These are phyloP conservation scores for Salminus brasiliensis DNA, from an alignment of 2,113 vertebrate genomes.

Conservation along the genomic window DNA sequence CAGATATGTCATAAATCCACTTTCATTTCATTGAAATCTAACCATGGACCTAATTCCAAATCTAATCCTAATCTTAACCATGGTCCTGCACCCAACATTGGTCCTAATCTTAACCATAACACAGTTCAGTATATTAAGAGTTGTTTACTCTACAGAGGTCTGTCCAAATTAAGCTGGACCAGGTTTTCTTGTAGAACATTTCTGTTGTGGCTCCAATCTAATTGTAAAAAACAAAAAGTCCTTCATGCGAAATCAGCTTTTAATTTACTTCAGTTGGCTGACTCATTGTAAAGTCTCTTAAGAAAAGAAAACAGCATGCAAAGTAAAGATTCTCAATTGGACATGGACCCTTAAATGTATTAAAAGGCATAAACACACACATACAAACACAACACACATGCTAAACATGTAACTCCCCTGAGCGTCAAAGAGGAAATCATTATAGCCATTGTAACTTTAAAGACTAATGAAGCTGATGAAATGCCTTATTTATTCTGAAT, in stretches of 20 bases:
- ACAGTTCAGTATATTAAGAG: too few relatives aligned
- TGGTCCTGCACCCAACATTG: too few relatives aligned
- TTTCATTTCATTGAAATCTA: too few relatives aligned
- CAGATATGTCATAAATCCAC: too few relatives aligned
- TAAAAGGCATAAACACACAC: not conserved
- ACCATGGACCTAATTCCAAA: too few relatives aligned
- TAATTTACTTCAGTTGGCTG: not conserved
- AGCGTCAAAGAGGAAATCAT: conserved; percentile 11
- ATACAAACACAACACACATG: not conserved
- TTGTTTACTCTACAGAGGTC: too few relatives aligned
- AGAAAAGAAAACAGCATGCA: not conserved
- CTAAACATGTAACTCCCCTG: not conserved
- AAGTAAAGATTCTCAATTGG: not conserved
- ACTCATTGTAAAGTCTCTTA: not conserved
- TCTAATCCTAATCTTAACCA: too few relatives aligned
- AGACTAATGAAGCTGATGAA: conserved; percentile 25
- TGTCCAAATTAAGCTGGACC: too few relatives aligned
- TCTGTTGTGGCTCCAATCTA: too few relatives aligned
- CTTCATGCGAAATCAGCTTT: not conserved
- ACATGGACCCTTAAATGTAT: not conserved
- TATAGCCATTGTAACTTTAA: not conserved
- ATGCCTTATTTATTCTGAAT: conserved; percentile 23
- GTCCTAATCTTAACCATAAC: too few relatives aligned
- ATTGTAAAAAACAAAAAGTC: too few relatives aligned
- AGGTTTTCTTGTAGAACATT: too few relatives aligned